Evolutionary conservation across 2,797 vertebrate genomes (phyloP).

Genomic region (Agapornis canus): DNA sequence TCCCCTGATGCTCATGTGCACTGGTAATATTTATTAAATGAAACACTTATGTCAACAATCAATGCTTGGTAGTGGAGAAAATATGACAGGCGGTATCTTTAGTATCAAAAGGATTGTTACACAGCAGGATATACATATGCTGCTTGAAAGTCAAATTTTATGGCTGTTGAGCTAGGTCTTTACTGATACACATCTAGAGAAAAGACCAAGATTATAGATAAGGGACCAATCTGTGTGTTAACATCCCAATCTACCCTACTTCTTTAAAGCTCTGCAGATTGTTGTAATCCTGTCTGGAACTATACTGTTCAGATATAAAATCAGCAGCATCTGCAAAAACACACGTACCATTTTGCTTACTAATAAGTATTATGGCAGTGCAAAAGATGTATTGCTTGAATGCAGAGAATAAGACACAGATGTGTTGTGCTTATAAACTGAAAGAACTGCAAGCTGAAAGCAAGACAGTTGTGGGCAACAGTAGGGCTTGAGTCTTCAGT

Average conservation of each 20-base stretch:
- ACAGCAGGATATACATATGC: constrained; percentile 5
- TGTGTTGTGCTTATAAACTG: neutral
- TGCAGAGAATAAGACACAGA: neutral
- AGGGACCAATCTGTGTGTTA: neutral
- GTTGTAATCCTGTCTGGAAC: neutral
- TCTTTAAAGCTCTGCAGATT: neutral
- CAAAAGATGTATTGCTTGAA: neutral
- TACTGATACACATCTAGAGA: neutral
- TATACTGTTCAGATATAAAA: neutral
- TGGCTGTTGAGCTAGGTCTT: neutral
- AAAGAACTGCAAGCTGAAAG: neutral
- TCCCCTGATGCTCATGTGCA: neutral
- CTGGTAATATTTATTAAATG: constrained; percentile 38
- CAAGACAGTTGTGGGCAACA: neutral
- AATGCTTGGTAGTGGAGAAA: constrained; percentile 22
- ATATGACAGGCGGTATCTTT: constrained; percentile 5
- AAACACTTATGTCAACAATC: constrained; percentile 40
- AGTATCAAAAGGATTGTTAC: constrained; percentile 24
- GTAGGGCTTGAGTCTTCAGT: rapidly evolving
- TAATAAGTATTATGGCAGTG: neutral
- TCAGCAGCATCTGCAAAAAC: neutral
- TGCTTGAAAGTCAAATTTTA: constrained; percentile 8
- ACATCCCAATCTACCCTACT: neutral
- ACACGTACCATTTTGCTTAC: neutral
- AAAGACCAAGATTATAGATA: neutral